Conservation (phyloP, 2,113 vertebrate genomes). For the Eclectus roratus region DNA sequence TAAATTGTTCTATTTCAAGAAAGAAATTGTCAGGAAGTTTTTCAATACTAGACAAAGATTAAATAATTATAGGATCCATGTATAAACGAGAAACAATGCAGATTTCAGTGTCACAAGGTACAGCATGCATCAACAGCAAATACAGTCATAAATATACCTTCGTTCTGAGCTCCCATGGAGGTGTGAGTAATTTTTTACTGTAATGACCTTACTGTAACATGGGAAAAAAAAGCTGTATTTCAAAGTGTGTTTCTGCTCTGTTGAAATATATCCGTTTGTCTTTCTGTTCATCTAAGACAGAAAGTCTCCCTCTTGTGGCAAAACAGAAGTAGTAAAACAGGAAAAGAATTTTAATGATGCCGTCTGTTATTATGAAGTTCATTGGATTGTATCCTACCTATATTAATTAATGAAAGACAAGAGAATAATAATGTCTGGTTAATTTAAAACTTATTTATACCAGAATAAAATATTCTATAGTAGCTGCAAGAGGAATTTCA, state of each 20-base stretch:
- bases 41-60: too few relatives aligned
- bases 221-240: not conserved
- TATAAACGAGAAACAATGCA: too few relatives aligned
- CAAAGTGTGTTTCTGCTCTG: not conserved
- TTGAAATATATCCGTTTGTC: rapidly evolving
- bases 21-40: too few relatives aligned
- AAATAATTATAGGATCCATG: too few relatives aligned
- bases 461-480: not conserved
- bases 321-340: not conserved
- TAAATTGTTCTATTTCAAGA: too few relatives aligned
- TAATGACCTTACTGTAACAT: not conserved
- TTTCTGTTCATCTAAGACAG: not conserved
- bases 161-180: too few relatives aligned
- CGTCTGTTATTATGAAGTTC: not conserved
- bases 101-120: too few relatives aligned
- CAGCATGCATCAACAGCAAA: too few relatives aligned
- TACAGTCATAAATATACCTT: too few relatives aligned
- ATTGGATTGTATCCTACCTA: not conserved
- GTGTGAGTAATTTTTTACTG: too few relatives aligned
- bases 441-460: not conserved
- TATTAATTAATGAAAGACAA: not conserved
- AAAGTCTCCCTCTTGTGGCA: conserved; percentile 60
- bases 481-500: not conserved
- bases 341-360: not conserved
- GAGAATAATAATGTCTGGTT: not conserved